Percentiles rank a stretch among this genome's conserved stretches.
Conservation (phyloP, 2,797 vertebrate species). For the Acrossocheilus wenchowensis region DNA sequence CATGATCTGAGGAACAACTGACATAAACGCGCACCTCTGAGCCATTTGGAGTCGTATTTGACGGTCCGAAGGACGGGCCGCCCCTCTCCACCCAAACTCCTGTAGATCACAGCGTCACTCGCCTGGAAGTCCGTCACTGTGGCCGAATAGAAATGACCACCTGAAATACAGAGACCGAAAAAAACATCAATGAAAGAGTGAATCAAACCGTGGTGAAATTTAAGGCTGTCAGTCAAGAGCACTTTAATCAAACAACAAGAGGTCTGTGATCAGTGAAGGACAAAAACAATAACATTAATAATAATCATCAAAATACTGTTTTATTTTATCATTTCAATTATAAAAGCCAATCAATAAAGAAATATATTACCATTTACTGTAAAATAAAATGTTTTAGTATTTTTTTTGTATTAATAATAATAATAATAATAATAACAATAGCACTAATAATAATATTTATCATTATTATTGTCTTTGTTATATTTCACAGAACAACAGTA, state of each 20-base stretch:
- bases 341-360: background rate
- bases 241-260: background rate
- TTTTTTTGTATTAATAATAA: background rate
- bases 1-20: background rate
- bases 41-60: constrained; percentile 99
- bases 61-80: constrained; percentile 90
- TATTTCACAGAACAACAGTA: background rate
- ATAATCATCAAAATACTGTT: background rate
- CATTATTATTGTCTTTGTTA: background rate
- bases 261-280: background rate
- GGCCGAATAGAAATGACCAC: constrained; percentile 93
- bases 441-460: background rate
- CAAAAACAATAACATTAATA: background rate
- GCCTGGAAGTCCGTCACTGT: constrained; percentile 97
- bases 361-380: background rate
- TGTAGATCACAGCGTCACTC: constrained; percentile 95
- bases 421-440: background rate
- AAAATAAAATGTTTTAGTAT: background rate
- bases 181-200: background rate
- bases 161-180: constrained; percentile 69
- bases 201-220: background rate
- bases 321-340: background rate
- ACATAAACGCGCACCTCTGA: constrained; percentile 82
- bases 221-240: background rate
- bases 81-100: constrained; percentile 89